phyloP scores from a whole-genome alignment of 2,888 invertebrate species.

The Drosophila dives region DNA sequence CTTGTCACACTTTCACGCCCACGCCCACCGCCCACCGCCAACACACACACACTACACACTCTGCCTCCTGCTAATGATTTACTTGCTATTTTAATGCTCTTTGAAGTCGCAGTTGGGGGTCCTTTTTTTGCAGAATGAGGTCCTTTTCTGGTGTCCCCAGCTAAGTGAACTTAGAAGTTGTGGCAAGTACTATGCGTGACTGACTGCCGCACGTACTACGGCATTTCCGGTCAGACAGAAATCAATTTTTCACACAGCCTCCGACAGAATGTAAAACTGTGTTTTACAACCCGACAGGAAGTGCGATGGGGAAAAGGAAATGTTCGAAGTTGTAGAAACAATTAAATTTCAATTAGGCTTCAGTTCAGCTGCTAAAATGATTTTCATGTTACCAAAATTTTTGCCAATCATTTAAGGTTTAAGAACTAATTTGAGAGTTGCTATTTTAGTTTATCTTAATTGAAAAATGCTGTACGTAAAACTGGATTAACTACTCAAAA shows the following conservation, averaged over 20 bases:
- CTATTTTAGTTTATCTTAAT: not conserved
- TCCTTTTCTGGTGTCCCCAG: too few relatives aligned
- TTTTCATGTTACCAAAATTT: not conserved
- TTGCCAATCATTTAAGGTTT: not conserved
- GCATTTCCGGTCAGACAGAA: slow-evolving; percentile 34
- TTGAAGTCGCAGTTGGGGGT: slow-evolving; percentile 25
- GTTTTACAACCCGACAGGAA: slow-evolving; percentile 3
- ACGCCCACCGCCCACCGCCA: slow-evolving; percentile 24
- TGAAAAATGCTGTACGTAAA: not conserved
- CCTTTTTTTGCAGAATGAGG: too few relatives aligned
- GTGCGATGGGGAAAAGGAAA: slow-evolving; percentile 6
- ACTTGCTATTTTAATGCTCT: slow-evolving; percentile 67
- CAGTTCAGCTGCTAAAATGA: not conserved
- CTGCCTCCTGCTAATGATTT: slow-evolving; percentile 68
- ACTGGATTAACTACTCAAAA: not conserved
- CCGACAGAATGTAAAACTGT: not conserved
- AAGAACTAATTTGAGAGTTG: not conserved
- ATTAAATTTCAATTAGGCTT: slow-evolving; percentile 12
- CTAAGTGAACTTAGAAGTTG: slow-evolving; percentile 16
- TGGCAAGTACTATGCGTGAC: slow-evolving; percentile 18
- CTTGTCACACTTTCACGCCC: slow-evolving; percentile 36
- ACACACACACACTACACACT: not conserved
- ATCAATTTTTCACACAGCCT: slow-evolving; percentile 32
- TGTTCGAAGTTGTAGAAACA: slow-evolving; percentile 8
- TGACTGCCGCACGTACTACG: slow-evolving; percentile 26